Percentiles rank a stretch among this genome's conserved stretches.
Evolutionary conservation across 2,888 invertebrate species (phyloP).

Genomic region (Ophioninae sp.): DNA sequence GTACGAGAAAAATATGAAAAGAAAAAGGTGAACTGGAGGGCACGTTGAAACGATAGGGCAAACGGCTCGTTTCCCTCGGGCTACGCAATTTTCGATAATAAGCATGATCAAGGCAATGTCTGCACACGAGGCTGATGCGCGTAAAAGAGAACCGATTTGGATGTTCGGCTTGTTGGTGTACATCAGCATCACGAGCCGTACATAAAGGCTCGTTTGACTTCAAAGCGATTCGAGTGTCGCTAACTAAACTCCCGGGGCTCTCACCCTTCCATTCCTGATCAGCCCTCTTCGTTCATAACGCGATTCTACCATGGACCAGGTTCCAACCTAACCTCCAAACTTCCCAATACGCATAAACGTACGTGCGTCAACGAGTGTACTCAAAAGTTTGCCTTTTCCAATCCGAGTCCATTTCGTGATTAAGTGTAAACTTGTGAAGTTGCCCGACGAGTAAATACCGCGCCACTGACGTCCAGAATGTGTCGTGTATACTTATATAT

Average conservation of each 20-base stretch:
- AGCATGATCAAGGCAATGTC: conserved; percentile 74
- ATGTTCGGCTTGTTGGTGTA: conserved; percentile 40
- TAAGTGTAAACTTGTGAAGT: conserved; percentile 78
- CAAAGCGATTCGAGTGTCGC: conserved; percentile 77
- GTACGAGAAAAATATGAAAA: neutral
- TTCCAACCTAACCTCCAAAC: conserved; percentile 34
- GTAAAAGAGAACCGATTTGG: conserved; percentile 42
- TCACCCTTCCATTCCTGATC: neutral
- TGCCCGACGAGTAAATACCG: conserved; percentile 59
- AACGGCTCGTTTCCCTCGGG: conserved; percentile 48
- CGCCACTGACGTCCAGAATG: conserved; percentile 27
- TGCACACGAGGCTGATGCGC: conserved; percentile 12
- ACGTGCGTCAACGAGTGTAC: conserved; percentile 21
- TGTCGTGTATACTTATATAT: too few species aligned
- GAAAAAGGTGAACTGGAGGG: conserved; percentile 24
- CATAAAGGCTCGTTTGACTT: conserved; percentile 74
- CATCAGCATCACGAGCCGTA: conserved; percentile 52
- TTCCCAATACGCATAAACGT: conserved; percentile 17
- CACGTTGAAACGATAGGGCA: conserved; percentile 37
- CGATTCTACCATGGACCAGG: neutral
- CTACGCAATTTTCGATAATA: conserved; percentile 70
- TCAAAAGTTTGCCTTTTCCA: conserved; percentile 76
- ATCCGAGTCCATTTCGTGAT: conserved; percentile 80
- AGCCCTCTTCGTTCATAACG: neutral
- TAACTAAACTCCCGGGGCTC: conserved; percentile 77